Conservation (phyloP, 2,797 vertebrate species). For the Rhinella marina region DNA sequence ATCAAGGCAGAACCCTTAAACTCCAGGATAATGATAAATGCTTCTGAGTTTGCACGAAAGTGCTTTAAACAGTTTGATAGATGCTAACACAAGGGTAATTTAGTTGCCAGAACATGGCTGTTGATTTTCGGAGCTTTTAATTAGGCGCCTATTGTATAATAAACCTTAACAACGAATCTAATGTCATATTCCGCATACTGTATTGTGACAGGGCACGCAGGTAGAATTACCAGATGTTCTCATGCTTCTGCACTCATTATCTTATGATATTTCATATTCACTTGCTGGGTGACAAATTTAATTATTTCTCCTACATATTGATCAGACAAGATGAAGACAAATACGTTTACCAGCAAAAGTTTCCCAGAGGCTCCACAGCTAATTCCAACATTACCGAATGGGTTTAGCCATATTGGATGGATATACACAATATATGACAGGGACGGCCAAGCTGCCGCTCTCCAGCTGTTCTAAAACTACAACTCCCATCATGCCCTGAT, state of each 20-base stretch:
- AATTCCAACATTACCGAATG: background rate
- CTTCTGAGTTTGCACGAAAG: constrained; percentile 50
- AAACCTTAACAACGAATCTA: constrained; percentile 5
- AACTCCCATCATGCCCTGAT: too few species aligned
- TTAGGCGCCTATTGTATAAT: constrained; percentile 12
- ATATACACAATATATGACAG: background rate
- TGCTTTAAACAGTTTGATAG: constrained; percentile 56
- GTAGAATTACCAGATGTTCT: background rate
- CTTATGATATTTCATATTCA: background rate
- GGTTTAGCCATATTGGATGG: background rate
- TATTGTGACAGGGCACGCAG: constrained; percentile 8
- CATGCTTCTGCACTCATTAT: background rate
- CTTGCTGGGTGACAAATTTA: background rate
- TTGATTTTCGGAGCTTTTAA: constrained; percentile 30
- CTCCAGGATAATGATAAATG: constrained; percentile 63
- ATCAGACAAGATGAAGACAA: background rate
- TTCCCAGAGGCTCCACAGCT: too few species aligned
- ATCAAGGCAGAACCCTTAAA: constrained; percentile 63
- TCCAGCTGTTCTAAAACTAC: too few species aligned
- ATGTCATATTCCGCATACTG: background rate
- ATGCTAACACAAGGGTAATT: constrained; percentile 52
- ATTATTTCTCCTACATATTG: constrained; percentile 24
- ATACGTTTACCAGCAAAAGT: background rate
- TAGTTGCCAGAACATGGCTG: constrained; percentile 24
- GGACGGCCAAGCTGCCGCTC: too few species aligned